Evolutionary conservation across 2,113 vertebrate genomes (phyloP).

Genomic region (Vimba vimba): DNA sequence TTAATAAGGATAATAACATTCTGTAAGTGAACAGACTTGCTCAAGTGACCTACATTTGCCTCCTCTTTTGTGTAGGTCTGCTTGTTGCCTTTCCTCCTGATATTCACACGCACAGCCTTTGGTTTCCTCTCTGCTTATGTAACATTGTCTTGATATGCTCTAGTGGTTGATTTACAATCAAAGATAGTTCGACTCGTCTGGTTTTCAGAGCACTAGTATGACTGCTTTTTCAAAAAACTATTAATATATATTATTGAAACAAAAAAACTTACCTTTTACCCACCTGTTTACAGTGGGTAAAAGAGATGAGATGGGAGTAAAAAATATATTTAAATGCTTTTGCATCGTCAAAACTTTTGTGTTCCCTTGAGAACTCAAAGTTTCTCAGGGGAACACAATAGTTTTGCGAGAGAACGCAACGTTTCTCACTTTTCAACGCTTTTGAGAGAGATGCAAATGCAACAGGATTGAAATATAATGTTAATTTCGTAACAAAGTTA

Average conservation of each 20-base stretch:
- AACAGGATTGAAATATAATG: no score
- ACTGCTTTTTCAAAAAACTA: background rate
- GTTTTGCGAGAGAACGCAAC: no score
- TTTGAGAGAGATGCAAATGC: no score
- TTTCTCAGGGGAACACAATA: no score
- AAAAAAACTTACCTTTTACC: no score
- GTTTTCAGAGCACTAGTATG: background rate
- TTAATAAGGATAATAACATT: background rate
- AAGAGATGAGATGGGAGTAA: no score
- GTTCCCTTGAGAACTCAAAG: no score
- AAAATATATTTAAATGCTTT: no score
- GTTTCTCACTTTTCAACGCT: no score
- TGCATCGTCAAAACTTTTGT: no score
- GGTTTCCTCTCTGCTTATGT: constrained; percentile 1
- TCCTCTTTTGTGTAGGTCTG: constrained; percentile 12
- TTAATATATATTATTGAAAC: background rate
- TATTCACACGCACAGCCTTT: background rate
- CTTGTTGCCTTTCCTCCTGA: background rate
- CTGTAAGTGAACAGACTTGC: constrained; percentile 21
- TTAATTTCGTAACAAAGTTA: no score
- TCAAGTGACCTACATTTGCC: constrained; percentile 50
- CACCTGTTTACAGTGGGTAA: no score
- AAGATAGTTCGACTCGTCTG: background rate
- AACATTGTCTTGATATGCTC: constrained; percentile 21
- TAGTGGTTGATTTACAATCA: background rate